phyloP scores from a whole-genome alignment of 2,113 vertebrate species.

The Trichechus manatus region DNA sequence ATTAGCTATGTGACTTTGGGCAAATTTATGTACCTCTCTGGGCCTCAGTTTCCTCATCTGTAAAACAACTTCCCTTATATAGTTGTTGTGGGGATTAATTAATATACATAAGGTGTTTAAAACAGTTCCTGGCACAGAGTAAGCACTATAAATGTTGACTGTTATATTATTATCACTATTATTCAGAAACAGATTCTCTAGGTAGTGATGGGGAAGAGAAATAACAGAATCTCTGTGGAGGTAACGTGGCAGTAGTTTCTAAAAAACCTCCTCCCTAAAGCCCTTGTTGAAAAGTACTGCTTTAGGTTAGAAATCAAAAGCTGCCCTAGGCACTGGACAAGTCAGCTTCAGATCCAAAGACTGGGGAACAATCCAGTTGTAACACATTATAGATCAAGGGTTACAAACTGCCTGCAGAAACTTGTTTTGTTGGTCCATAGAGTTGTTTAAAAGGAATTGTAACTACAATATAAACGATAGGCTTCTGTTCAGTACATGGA shows the following conservation, averaged over 20 bases:
- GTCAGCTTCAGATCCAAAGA: neutral
- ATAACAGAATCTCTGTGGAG: neutral
- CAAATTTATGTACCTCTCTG: slow-evolving; percentile 49
- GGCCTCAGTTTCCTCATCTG: slow-evolving; percentile 23
- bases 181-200: slow-evolving; percentile 39
- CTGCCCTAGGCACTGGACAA: neutral
- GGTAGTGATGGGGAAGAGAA: neutral
- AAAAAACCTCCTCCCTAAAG: neutral
- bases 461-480: neutral
- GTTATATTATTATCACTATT: neutral
- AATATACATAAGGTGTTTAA: slow-evolving; percentile 10
- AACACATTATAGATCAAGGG: neutral
- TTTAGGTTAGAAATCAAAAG: neutral
- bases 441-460: slow-evolving; percentile 44
- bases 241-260: neutral
- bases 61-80: slow-evolving; percentile 32
- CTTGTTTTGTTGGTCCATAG: neutral
- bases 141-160: slow-evolving; percentile 37
- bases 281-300: neutral
- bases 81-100: neutral
- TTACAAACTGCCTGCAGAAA: slow-evolving; percentile 24
- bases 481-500: neutral
- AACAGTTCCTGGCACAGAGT: neutral
- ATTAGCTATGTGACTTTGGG: neutral
- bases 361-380: neutral